Conservation (phyloP, 2,113 vertebrate genomes). For the Actenoides lindsayi region DNA sequence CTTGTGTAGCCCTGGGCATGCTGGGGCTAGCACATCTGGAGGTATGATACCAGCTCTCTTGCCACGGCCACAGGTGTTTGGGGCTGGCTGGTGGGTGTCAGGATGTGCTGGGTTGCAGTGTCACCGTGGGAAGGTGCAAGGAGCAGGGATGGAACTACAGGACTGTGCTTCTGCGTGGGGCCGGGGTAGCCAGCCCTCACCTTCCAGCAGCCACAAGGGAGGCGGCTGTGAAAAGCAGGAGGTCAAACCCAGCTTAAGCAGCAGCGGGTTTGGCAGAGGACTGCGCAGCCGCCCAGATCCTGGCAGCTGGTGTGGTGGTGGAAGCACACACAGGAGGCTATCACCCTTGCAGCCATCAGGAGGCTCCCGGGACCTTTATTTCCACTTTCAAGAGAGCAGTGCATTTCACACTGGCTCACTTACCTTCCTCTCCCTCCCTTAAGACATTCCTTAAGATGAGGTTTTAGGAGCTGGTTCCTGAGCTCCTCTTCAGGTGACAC, state of each 20-base stretch:
- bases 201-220: background rate
- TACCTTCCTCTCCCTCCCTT: background rate
- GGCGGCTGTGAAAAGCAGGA: background rate
- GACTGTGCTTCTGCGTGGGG: background rate
- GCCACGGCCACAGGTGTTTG: fast-evolving
- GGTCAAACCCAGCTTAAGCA: slow-evolving; percentile 7
- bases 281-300: fast-evolving
- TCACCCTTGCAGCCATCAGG: background rate
- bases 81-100: background rate
- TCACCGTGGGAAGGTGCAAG: fast-evolving
- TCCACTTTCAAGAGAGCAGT: background rate
- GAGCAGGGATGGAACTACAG: background rate
- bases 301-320: fast-evolving
- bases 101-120: background rate
- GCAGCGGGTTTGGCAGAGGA: background rate
- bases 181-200: fast-evolving
- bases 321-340: background rate
- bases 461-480: background rate
- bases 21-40: background rate
- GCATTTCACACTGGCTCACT: background rate
- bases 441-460: background rate
- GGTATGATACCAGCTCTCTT: fast-evolving
- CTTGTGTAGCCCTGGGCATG: fast-evolving
- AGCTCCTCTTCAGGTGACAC: background rate
- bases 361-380: background rate